These are phyloP conservation scores for Solea solea DNA, from an alignment of 2,113 vertebrate genomes.

Conservation along the genomic window DNA sequence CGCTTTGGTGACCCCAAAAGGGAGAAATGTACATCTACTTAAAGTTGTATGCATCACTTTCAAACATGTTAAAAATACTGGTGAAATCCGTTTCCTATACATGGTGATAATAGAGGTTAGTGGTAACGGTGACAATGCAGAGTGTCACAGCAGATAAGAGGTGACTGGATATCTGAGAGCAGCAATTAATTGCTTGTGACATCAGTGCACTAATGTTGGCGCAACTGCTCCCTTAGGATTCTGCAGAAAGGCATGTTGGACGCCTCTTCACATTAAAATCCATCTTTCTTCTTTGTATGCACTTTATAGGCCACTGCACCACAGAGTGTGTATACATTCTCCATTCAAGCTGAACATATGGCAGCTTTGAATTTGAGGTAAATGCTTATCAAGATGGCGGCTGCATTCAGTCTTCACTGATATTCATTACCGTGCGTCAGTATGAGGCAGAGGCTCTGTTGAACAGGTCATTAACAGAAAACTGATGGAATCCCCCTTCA, in stretches of 20 bases:
- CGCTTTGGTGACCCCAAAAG: too few species aligned
- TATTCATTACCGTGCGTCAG: slow-evolving; percentile 50
- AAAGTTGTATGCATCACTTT: too few species aligned
- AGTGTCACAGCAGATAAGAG: slow-evolving; percentile 54
- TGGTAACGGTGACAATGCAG: slow-evolving; percentile 21
- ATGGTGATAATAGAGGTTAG: not conserved
- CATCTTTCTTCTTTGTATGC: slow-evolving; percentile 34
- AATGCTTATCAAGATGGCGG: slow-evolving; percentile 23
- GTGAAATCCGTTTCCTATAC: not conserved
- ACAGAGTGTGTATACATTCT: not conserved
- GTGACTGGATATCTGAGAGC: slow-evolving; percentile 46
- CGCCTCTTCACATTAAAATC: slow-evolving; percentile 41
- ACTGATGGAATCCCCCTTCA: slow-evolving; percentile 40
- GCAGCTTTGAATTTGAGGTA: slow-evolving; percentile 24
- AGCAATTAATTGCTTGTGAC: slow-evolving; percentile 67
- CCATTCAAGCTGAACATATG: slow-evolving; percentile 25
- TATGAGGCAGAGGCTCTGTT: slow-evolving; percentile 34
- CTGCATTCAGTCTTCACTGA: slow-evolving; percentile 26
- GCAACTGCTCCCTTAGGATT: slow-evolving; percentile 37
- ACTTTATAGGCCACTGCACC: slow-evolving; percentile 9
- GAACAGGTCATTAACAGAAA: slow-evolving; percentile 61
- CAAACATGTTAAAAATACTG: too few species aligned
- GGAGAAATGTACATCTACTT: too few species aligned
- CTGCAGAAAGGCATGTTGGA: slow-evolving; percentile 47
- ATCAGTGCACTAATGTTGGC: slow-evolving; percentile 57